A percentile compares a stretch with the other conserved stretches of the same genome.
Evolutionary conservation across 2,888 invertebrate genomes (phyloP).

Genomic region (Sarcophaga variegata): DNA sequence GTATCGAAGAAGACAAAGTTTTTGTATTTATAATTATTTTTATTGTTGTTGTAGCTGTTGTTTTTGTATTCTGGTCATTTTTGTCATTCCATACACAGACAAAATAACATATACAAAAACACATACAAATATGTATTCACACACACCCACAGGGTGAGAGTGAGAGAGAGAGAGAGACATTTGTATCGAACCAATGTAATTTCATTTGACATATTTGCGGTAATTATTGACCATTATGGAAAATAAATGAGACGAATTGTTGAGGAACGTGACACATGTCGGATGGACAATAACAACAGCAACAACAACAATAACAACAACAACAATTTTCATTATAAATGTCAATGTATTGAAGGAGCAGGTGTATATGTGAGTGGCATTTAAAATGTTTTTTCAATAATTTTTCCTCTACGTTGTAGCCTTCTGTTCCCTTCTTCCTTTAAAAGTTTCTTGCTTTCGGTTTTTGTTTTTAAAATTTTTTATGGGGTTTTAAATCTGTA

Average conservation of each 20-base stretch:
- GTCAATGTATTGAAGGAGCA: not conserved
- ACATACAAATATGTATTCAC: not conserved
- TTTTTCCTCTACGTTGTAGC: not conserved
- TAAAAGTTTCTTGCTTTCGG: not conserved
- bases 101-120: not conserved
- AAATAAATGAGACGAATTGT: conserved; percentile 73
- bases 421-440: not conserved
- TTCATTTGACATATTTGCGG: conserved; percentile 80
- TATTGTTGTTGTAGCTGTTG: too few relatives aligned
- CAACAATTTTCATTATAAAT: conserved; percentile 40
- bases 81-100: not conserved
- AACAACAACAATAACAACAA: not conserved
- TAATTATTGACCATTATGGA: conserved; percentile 80
- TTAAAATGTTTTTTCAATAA: conserved; percentile 2
- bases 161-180: not conserved
- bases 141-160: not conserved
- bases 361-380: not conserved
- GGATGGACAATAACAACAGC: conserved; percentile 6
- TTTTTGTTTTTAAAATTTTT: not conserved
- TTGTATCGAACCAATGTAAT: conserved; percentile 72
- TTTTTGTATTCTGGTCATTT: conserved; percentile 43
- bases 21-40: conserved; percentile 58
- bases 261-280: conserved; percentile 70
- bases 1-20: conserved; percentile 21
- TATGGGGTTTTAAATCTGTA: conserved; percentile 20